A percentile compares a stretch with the other conserved stretches of the same genome.
These are phyloP conservation scores for Octonoba sinensis DNA, from an alignment of 2,888 invertebrate species.

Conservation along the genomic window DNA sequence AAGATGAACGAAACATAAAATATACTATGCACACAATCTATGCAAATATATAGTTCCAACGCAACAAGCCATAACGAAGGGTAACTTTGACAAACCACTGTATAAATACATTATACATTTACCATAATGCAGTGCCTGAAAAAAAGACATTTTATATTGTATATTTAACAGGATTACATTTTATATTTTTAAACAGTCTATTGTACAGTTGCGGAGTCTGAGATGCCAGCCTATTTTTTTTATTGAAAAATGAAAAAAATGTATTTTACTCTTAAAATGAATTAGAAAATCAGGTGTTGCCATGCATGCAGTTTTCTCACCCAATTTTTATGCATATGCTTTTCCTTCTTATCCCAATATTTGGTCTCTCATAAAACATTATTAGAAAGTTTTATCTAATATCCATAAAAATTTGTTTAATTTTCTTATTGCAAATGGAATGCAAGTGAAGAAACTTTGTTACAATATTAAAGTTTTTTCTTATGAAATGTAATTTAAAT, in stretches of 20 bases:
- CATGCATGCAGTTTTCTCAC: constrained; percentile 36
- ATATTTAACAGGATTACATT: constrained; percentile 58
- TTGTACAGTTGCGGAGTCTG: constrained; percentile 46
- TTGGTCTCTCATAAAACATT: no score
- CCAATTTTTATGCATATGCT: background rate
- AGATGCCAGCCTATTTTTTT: constrained; percentile 59
- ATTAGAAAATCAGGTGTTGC: constrained; percentile 31
- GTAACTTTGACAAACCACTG: constrained; percentile 40
- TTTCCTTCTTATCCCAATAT: no score
- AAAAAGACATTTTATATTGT: constrained; percentile 58
- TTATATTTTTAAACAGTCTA: constrained; percentile 60
- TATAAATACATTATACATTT: constrained; percentile 42
- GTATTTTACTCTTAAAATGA: constrained; percentile 42
- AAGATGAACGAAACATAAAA: constrained; percentile 34
- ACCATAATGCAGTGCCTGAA: constrained; percentile 58
- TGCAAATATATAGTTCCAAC: constrained; percentile 38
- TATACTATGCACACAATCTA: constrained; percentile 37
- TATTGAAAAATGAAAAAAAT: constrained; percentile 34
- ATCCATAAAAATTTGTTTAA: no score
- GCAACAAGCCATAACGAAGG: constrained; percentile 13
- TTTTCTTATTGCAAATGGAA: no score
- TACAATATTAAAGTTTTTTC: no score
- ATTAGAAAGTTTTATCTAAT: no score
- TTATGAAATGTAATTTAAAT: no score
- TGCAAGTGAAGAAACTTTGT: no score